Evolutionary conservation across 2,888 invertebrate species (phyloP).

Genomic region (Acleris laterana): DNA sequence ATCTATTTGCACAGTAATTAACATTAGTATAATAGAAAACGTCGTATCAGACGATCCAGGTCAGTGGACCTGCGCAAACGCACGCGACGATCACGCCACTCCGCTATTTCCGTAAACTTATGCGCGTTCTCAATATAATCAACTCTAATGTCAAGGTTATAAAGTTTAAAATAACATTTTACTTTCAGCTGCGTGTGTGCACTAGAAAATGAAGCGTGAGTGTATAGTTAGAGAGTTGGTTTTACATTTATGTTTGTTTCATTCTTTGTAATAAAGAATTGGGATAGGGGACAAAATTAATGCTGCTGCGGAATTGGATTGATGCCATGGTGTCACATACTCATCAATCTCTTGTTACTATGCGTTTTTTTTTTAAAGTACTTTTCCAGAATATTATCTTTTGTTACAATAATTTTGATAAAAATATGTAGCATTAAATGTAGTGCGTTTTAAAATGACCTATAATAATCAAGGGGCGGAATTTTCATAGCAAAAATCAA

Average conservation of each 20-base stretch:
- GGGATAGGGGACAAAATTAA: slow-evolving; percentile 23
- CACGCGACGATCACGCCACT: slow-evolving; percentile 75
- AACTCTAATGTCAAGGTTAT: slow-evolving; percentile 49
- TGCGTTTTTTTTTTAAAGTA: not conserved
- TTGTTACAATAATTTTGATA: no score
- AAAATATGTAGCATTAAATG: no score
- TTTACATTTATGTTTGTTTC: slow-evolving; percentile 1
- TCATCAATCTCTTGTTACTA: slow-evolving; percentile 9
- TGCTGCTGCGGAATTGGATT: slow-evolving; percentile 23
- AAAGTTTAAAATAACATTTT: slow-evolving; percentile 35
- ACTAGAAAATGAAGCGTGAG: slow-evolving; percentile 10
- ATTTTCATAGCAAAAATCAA: no score
- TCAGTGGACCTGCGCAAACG: slow-evolving; percentile 69
- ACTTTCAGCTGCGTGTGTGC: not conserved
- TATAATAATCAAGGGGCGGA: no score
- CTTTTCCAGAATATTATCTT: not conserved
- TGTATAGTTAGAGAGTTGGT: not conserved
- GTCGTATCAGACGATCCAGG: slow-evolving; percentile 56
- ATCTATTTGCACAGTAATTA: not conserved
- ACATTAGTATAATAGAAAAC: slow-evolving; percentile 15
- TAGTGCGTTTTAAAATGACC: no score
- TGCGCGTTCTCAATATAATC: slow-evolving; percentile 42
- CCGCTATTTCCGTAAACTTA: slow-evolving; percentile 57
- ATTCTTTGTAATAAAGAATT: slow-evolving; percentile 18
- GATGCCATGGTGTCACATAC: slow-evolving; percentile 26